Base-by-base conservation (phyloP, 2,113 vertebrate species). In the Callaeas wilsoni region DNA sequence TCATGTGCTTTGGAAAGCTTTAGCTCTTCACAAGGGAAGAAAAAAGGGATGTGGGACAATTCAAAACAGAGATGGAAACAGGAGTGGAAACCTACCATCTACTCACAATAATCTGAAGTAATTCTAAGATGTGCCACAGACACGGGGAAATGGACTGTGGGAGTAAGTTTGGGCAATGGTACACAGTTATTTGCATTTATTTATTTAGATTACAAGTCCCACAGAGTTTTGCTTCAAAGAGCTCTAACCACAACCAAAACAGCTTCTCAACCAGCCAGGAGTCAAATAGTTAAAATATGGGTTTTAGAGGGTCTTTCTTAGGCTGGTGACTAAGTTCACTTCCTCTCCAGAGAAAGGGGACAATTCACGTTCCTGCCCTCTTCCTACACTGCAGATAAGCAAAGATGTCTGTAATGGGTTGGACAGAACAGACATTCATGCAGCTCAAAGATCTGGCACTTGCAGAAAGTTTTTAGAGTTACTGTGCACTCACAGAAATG, bases 331-430 rank as follows among this genome's bases (percentile, higher is more conserved):
- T 81, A 75, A 94, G 92, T 95, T 94, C 90, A 88, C 73, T 95
- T 97, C 95, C 95, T 71, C 41, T 92, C 46, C 56, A 93, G 76
- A 78, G 84, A 88, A 90, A 94, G 65, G 60, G 67, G 82, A 94
- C 76, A 96, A 92, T 94, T 95, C 79, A 86, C 75, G 92, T 88
- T 92, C 96, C 93, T 91, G 87, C 71, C 78, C 64, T 95, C 83
- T 93, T 90, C 82, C 93, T 91, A 96, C 23, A 27, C 27, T 59
- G 55, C 64, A 96, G 93, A 91, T 96, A 96, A 96, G 93, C 67
- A 90, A 80, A 90, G 82, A 93, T 1, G 13, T 65, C 65, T 87
- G 71, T 68, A 91, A 70, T 25, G 39, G 39, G 52, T 33, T 85
- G 39, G 39, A 41, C 41, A 41, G 41, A 41, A 41, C 39, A 85